Evolutionary conservation across 1,140 invertebrate species (phyloP).

Genomic region (Chrysoperla carnea): DNA sequence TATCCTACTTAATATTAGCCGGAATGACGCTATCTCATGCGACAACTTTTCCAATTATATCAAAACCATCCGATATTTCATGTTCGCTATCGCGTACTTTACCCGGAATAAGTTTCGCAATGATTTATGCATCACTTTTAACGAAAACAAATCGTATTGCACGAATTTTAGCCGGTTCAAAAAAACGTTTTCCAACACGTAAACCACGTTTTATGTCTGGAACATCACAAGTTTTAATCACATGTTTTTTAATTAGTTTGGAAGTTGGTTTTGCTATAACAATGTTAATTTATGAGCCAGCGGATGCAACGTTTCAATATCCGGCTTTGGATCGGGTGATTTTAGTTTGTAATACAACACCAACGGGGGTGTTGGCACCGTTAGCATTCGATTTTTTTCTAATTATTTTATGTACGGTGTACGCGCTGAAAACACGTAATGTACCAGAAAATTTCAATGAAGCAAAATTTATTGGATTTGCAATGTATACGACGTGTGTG

Average conservation of each 20-base stretch:
- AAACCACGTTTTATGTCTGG: conserved; percentile 49
- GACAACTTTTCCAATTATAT: conserved; percentile 46
- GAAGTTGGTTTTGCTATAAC: conserved; percentile 49
- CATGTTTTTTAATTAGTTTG: conserved; percentile 43
- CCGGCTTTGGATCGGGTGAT: conserved; percentile 31
- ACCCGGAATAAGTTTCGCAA: conserved; percentile 61
- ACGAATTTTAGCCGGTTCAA: conserved; percentile 63
- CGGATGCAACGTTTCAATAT: conserved; percentile 40
- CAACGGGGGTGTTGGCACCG: conserved; percentile 51
- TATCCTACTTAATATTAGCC: conserved; percentile 55
- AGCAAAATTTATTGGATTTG: conserved; percentile 67
- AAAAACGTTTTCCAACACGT: conserved; percentile 61
- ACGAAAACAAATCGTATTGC: conserved; percentile 80
- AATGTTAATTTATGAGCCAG: conserved; percentile 51
- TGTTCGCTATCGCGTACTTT: conserved; percentile 51
- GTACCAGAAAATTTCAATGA: conserved; percentile 82
- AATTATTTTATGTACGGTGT: conserved; percentile 62
- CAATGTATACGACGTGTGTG: conserved; percentile 78
- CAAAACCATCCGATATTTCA: conserved; percentile 42
- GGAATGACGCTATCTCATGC: conserved; percentile 29
- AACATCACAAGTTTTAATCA: conserved; percentile 41
- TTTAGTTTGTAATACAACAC: conserved; percentile 51
- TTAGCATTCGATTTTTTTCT: conserved; percentile 65
- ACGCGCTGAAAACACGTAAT: conserved; percentile 72
- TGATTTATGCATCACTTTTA: conserved; percentile 67